phyloP scores from a whole-genome alignment of 2,797 vertebrate genomes.

The Enoplosus armatus region DNA sequence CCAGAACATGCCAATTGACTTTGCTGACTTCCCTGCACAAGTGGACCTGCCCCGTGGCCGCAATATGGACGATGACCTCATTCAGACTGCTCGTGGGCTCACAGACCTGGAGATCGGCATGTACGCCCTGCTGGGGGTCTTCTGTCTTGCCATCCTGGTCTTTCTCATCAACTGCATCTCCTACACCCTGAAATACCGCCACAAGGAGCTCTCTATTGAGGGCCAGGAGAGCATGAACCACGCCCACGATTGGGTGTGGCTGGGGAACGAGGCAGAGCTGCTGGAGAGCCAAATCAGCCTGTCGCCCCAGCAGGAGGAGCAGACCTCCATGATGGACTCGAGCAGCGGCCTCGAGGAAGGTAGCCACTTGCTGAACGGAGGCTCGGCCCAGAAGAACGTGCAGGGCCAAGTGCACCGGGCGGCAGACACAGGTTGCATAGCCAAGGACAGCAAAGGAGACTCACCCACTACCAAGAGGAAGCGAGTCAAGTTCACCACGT shows the following conservation, averaged over 20 bases:
- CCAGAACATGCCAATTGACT: conserved; percentile 91
- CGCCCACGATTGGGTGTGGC: conserved; percentile 98
- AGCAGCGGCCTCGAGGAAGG: conserved; percentile 87
- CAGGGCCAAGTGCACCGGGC: conserved; percentile 88
- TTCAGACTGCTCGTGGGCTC: conserved; percentile 88
- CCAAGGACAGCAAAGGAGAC: conserved; percentile 87
- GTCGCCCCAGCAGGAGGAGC: conserved; percentile 88
- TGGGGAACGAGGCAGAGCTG: conserved; percentile 93
- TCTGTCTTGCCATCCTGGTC: conserved; percentile 96
- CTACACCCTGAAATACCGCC: conserved; percentile 94
- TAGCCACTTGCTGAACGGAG: conserved; percentile 88
- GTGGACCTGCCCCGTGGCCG: conserved; percentile 88
- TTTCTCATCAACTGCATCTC: conserved; percentile 98
- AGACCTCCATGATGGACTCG: conserved; percentile 90
- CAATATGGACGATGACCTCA: conserved; percentile 87
- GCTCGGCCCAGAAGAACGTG: conserved; percentile 84
- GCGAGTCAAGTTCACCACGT: conserved; percentile 95
- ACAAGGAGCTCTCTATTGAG: conserved; percentile 93
- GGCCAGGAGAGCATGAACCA: conserved; percentile 91
- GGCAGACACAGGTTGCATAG: conserved; percentile 72
- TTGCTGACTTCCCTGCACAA: conserved; percentile 92
- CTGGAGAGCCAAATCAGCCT: conserved; percentile 88
- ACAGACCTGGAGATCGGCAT: conserved; percentile 97
- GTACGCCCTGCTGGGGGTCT: conserved; percentile 97
- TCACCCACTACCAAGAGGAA: conserved; percentile 94